A percentile compares a stretch with the other conserved stretches of the same genome.
phyloP scores from a whole-genome alignment of 2,797 vertebrate species.

The Halcyon leucocephala region DNA sequence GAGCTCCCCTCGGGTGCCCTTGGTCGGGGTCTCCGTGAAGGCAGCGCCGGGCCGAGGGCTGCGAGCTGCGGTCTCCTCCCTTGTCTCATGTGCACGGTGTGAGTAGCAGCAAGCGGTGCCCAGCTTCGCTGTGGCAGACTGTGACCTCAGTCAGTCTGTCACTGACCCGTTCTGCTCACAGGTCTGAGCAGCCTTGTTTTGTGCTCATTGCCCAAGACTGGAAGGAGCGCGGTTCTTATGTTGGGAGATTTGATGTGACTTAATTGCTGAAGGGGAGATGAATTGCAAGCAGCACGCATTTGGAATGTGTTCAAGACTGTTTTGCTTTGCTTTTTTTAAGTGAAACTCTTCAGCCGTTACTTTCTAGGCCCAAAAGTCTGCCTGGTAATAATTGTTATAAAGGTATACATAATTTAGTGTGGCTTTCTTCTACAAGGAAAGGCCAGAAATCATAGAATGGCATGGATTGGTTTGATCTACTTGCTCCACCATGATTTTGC shows the following conservation, averaged over 20 bases:
- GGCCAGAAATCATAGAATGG: not conserved
- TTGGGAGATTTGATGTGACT: not conserved
- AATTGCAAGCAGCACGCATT: not conserved
- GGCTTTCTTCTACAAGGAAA: not conserved
- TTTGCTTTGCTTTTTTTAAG: not conserved
- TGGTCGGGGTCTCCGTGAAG: accelerated
- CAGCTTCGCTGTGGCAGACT: not conserved
- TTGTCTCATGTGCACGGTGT: accelerated
- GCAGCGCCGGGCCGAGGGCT: not conserved
- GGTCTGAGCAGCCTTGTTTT: not conserved
- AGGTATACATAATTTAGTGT: not conserved
- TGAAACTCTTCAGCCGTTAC: not conserved
- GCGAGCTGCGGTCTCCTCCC: not conserved
- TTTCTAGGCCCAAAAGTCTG: not conserved
- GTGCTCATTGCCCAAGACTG: not conserved
- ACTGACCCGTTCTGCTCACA: not conserved
- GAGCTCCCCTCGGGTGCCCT: not conserved
- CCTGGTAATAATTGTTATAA: not conserved
- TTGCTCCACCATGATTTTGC: not conserved
- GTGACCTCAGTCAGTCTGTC: accelerated
- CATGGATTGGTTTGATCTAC: not conserved
- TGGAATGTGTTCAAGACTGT: not conserved
- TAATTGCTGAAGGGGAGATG: not conserved
- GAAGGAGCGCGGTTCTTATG: accelerated
- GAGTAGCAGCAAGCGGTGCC: accelerated